Evolutionary conservation across 1,140 invertebrate genomes (phyloP).

Genomic region (Potamilus streckersoni): DNA sequence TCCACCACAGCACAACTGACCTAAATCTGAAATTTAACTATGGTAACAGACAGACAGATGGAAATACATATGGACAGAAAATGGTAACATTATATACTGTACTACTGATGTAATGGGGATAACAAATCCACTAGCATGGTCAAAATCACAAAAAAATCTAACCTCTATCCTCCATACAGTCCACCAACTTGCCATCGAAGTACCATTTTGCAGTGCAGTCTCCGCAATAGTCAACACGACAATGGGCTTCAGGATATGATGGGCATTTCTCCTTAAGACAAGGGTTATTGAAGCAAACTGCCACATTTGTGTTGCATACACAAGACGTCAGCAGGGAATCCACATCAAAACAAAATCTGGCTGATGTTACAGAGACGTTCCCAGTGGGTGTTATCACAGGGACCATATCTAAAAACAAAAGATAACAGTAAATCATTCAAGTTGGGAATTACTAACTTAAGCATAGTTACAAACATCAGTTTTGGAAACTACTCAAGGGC

Average conservation of each 20-base stretch:
- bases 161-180: conserved; percentile 50
- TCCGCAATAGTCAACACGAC: conserved; percentile 48
- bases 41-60: too few relatives aligned
- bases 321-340: conserved; percentile 45
- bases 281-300: conserved; percentile 45
- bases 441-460: not conserved
- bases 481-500: not conserved
- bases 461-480: not conserved
- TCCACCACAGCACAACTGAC: too few relatives aligned
- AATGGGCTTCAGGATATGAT: conserved; percentile 50
- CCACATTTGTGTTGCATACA: conserved; percentile 37
- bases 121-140: too few relatives aligned
- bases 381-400: conserved; percentile 11
- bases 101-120: too few relatives aligned
- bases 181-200: conserved; percentile 39
- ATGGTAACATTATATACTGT: too few relatives aligned
- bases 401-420: conserved; percentile 39
- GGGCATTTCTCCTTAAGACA: conserved; percentile 43
- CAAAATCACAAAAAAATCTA: not conserved
- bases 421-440: not conserved
- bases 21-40: too few relatives aligned
- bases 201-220: conserved; percentile 48
- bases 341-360: conserved; percentile 53
- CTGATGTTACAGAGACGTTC: conserved; percentile 25
- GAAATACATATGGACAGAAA: too few relatives aligned